Conservation (phyloP, 2,113 vertebrate species). For the Phylloscopus trochiloides region DNA sequence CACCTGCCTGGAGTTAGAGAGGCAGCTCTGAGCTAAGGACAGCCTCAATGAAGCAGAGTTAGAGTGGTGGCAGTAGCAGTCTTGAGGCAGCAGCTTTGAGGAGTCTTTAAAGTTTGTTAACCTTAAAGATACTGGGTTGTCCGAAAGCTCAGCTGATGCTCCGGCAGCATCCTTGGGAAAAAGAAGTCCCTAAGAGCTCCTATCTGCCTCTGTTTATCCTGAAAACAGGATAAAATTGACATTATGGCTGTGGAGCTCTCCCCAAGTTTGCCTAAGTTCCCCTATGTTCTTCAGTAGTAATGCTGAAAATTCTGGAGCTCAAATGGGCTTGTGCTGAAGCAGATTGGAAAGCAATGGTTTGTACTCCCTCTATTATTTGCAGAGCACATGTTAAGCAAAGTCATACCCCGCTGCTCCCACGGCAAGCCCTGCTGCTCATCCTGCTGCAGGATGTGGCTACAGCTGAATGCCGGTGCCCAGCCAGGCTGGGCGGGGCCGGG, state of each 20-base stretch:
- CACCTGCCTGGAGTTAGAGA: background rate
- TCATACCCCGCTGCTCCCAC: background rate
- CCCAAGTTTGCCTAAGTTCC: background rate
- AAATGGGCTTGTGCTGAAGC: background rate
- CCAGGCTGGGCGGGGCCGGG: background rate
- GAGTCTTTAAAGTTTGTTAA: background rate
- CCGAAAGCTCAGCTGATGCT: background rate
- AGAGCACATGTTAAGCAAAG: background rate
- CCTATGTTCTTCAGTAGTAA: background rate
- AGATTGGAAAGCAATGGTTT: background rate
- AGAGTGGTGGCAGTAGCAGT: background rate
- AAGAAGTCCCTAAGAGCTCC: background rate
- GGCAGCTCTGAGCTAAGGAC: background rate
- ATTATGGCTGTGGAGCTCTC: background rate
- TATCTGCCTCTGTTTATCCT: background rate
- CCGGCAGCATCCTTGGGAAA: background rate
- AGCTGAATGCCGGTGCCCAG: background rate
- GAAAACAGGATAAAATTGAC: background rate
- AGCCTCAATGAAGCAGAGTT: fast-evolving
- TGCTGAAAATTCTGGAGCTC: background rate
- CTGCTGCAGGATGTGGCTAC: background rate
- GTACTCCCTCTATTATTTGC: background rate
- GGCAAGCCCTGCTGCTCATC: background rate
- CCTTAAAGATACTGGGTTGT: background rate
- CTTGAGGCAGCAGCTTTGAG: background rate